Evolutionary conservation across 2,888 invertebrate genomes (phyloP).

Genomic region (Escarpia spicata): DNA sequence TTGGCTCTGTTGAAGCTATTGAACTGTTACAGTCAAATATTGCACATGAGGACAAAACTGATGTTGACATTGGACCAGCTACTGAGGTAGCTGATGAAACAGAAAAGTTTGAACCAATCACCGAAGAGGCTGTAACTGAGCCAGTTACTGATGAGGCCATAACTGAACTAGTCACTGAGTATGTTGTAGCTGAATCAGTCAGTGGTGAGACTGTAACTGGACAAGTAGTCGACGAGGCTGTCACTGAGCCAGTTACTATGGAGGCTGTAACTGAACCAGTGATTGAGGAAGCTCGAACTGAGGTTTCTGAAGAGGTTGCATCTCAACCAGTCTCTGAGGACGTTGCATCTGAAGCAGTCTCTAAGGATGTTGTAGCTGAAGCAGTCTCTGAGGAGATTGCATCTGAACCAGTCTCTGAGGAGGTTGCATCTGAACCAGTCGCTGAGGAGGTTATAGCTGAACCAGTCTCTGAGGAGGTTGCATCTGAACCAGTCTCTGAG

Average conservation of each 20-base stretch:
- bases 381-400: too few relatives aligned
- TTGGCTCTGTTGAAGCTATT: background rate
- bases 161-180: background rate
- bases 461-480: too few relatives aligned
- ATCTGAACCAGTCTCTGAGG: too few relatives aligned
- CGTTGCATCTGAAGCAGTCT: background rate
- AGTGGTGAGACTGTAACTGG: background rate
- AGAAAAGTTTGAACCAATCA: background rate
- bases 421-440: too few relatives aligned
- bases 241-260: background rate
- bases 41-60: background rate
- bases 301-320: constrained; percentile 23
- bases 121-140: background rate
- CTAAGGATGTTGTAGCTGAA: background rate
- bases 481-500: too few relatives aligned
- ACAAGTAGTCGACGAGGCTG: background rate
- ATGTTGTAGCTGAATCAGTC: background rate
- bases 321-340: background rate
- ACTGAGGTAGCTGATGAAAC: too few relatives aligned
- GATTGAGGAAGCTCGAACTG: background rate
- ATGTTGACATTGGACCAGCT: background rate
- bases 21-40: background rate
- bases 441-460: too few relatives aligned
- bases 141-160: background rate
- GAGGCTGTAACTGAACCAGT: background rate